Evolutionary conservation across 2,888 invertebrate genomes (phyloP), one percentile per base, ranked within the genome.

Genomic region (Dinocampus coccinellae): DNA sequence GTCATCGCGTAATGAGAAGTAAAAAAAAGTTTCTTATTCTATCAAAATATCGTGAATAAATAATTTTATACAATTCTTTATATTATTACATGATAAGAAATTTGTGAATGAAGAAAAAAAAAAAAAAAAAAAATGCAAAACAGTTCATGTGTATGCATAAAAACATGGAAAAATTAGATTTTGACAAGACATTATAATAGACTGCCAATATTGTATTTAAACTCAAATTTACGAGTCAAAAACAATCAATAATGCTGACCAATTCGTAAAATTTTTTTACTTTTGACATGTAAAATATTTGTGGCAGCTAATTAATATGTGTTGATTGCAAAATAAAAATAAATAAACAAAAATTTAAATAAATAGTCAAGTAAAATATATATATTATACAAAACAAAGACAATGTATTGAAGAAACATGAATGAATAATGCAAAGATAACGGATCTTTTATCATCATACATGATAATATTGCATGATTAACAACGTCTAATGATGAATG

Each of bases 61-160:
- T 57, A 70, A 70, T 70, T 70, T 70, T 70, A 70, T 70, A 70
- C 70, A 70, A 70, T 20, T 52, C 64, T 58, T 64, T 70, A 58
- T 57, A 63, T 69, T n/a, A n/a, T 57, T 26, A 57, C 57, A 55
- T 39, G 57, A 47, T 47, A 47, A 16, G 47, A 47, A 42, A 64
- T 47, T 29, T 16, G 29, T 29, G 13, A 64, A 22, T 34, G 16
- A 20, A 53, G 4, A 58, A 66, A 55, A 67, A 67, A 55, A 39
- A 3, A 47, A 16, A 2, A 47, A 47, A 47, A 16, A 47, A 11
- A 1, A 16, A 47, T 61, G 39, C 39, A 33, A 53, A 53, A 62
- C 53, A 61, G 62, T 69, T 58, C 53, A 69, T 52, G 42, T 60
- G n/a, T 36, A 24, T 36, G 22, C 36, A 61, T 6, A 53, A n/a